Base-by-base conservation (phyloP, 2,888 invertebrate species). In the Luperina testacea region DNA sequence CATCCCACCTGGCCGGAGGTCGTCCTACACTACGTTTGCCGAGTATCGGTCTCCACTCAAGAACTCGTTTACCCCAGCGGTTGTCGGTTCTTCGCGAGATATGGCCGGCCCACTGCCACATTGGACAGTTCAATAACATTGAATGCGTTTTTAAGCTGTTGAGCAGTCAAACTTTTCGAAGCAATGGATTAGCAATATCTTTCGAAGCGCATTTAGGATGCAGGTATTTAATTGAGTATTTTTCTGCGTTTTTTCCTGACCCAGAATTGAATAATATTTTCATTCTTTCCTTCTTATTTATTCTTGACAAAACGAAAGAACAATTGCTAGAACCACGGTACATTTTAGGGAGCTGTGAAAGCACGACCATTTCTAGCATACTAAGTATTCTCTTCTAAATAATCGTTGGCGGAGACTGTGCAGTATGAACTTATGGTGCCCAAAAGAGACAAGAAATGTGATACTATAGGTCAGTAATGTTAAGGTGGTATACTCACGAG, bases 401-500 rank as follows among this genome's bases (percentile, higher is more conserved):
- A 17, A 9, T 42, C 13, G 0, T 48, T 48, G 13, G 45, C 13
- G 45, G 45, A 48, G 45, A 48, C 45, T 48, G 45, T 45, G 45
- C 45, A 48, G 45, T 13, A 13, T 48, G 45, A 48, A n/a, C 61
- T 27, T 17, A 27, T 17, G 27, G 17, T 61, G 17, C 27, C 6
- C 9, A 32, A 67, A n/a, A 67, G 8, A 17, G n/a, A 42, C 2
- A 5, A 67, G 9, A 42, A 42, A 67, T 9, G 42, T 67, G 67
- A 42, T 42, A 17, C n/a, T 67, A 1, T 32, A 32, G 9, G 45
- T 45, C 45, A 48, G 13, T 48, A 48, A 48, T 15, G 48, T 13
- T 15, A 48, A 27, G 38, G 3, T 9, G 17, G 17, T 57, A 17
- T 57, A 75, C 75, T 75, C 61, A 97, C 97, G 97, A 97, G 85